phyloP scores from a whole-genome alignment of 2,797 vertebrate genomes.

The Catharus ustulatus region DNA sequence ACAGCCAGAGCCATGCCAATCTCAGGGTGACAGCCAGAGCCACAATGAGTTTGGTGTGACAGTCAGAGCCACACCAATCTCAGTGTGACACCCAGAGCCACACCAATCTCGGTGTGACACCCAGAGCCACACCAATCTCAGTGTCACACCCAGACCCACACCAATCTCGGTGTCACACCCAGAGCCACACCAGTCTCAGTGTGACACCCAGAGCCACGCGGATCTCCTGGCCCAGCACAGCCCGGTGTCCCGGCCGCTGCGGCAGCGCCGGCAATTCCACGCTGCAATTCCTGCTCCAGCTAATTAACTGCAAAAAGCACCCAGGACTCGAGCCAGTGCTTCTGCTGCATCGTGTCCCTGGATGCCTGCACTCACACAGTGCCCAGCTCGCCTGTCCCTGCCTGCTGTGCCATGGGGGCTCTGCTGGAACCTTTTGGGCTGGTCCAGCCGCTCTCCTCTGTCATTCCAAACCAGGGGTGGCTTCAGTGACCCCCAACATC shows the following conservation, averaged over 20 bases:
- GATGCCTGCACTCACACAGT: fast-evolving
- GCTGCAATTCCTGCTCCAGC: constrained; percentile 14
- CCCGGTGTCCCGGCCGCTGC: background rate
- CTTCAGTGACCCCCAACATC: background rate
- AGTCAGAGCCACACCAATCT: too few species aligned
- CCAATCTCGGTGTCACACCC: too few species aligned
- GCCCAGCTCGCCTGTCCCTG: background rate
- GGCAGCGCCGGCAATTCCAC: fast-evolving
- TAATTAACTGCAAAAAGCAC: background rate
- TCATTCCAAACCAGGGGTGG: fast-evolving
- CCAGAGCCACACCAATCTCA: too few species aligned
- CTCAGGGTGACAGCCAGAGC: too few species aligned
- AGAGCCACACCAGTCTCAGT: too few species aligned
- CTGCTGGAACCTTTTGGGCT: background rate
- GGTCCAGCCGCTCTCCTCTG: fast-evolving
- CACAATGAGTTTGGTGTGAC: too few species aligned
- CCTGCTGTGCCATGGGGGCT: fast-evolving
- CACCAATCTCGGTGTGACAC: too few species aligned
- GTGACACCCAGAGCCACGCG: too few species aligned
- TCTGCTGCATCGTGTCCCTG: constrained; percentile 4
- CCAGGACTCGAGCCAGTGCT: background rate
- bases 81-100: too few species aligned
- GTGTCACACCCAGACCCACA: too few species aligned
- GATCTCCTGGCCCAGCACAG: too few species aligned
- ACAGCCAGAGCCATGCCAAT: too few species aligned